Evolutionary conservation across 1,140 invertebrate genomes (phyloP), one percentile per base, ranked within the genome.

Genomic region (Cherax destructor): DNA sequence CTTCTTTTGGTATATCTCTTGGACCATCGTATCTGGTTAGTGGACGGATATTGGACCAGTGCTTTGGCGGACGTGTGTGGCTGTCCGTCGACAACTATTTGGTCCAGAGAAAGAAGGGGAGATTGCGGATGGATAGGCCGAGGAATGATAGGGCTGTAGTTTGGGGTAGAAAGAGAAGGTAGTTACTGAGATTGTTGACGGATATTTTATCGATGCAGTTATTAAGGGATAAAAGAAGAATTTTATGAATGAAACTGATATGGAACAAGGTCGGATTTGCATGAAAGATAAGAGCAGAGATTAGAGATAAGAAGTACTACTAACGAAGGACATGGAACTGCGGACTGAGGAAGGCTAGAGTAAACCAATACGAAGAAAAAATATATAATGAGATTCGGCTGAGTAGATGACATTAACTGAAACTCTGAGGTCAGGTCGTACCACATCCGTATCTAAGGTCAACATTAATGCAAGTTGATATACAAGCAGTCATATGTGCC

Each of bases 1-100:
- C 52, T 69, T 47, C 24, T 83, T 83, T 69, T 83, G 81, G 81
- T 1, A 41, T 83, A 83, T 83, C 81, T 83, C 59, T 9, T 69
- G 24, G 24, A 47, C 59, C 30, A 83, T 83, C 81, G n/a, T 30
- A 83, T 83, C 61, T 83, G 59, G 49, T 83, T 52, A 18, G 59
- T 47, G 30, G 61, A 65, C 81, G 81, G 81, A 83, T 49, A 83
- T 47, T 59, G 30, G 21, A 47, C 59, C 81, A 16, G 4, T 24
- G 24, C n/a, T 47, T 47, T 83, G 59, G 81, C 30, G 59, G 47
- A 65, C 81, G 81, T 83, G 59, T 65, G 59, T 18, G 59, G 61
- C 80, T 24, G 52, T 9, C 52, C 80, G 21, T 61, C 80, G 61
- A 65, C 61, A 65, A 3, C 61, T 11, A 65, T 65, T 65, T 11